These are phyloP conservation scores for Drosophila kepulauana DNA, from an alignment of 1,140 invertebrate genomes.

Conservation along the genomic window DNA sequence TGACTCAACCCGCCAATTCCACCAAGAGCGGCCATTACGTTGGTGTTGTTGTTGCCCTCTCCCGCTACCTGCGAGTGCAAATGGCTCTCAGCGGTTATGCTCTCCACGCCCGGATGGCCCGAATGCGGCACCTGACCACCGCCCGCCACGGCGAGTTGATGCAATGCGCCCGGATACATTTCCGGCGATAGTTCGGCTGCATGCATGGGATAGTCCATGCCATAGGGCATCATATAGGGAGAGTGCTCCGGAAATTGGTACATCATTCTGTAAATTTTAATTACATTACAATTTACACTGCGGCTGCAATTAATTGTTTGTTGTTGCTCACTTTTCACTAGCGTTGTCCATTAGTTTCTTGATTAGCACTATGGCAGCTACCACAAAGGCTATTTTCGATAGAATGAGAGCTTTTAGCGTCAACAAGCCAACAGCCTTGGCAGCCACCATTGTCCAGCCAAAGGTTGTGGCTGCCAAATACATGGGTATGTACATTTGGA, in stretches of 20 bases:
- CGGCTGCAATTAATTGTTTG: neutral
- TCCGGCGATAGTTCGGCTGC: constrained; percentile 64
- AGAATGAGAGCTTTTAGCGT: constrained; percentile 88
- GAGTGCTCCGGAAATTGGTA: constrained; percentile 81
- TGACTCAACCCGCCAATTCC: constrained; percentile 66
- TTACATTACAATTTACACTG: neutral
- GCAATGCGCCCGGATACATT: constrained; percentile 60
- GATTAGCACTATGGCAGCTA: constrained; percentile 86
- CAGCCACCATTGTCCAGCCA: constrained; percentile 86
- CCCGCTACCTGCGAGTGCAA: constrained; percentile 71
- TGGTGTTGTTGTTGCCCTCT: constrained; percentile 76
- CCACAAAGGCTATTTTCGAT: constrained; percentile 87
- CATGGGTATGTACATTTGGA: constrained; percentile 87
- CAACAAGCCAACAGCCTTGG: constrained; percentile 87
- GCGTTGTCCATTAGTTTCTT: constrained; percentile 87
- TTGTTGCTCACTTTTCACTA: constrained; percentile 69
- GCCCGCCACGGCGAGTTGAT: constrained; percentile 63
- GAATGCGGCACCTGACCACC: constrained; percentile 65
- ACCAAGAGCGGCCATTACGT: constrained; percentile 71
- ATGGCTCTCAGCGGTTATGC: constrained; percentile 70
- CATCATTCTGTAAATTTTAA: constrained; percentile 65
- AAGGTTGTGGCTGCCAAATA: constrained; percentile 88
- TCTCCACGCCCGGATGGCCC: constrained; percentile 74
- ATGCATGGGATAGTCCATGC: constrained; percentile 79
- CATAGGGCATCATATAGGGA: constrained; percentile 84